Conservation (phyloP, 2,797 vertebrate genomes). For the Melanotaenia maccullochi region DNA sequence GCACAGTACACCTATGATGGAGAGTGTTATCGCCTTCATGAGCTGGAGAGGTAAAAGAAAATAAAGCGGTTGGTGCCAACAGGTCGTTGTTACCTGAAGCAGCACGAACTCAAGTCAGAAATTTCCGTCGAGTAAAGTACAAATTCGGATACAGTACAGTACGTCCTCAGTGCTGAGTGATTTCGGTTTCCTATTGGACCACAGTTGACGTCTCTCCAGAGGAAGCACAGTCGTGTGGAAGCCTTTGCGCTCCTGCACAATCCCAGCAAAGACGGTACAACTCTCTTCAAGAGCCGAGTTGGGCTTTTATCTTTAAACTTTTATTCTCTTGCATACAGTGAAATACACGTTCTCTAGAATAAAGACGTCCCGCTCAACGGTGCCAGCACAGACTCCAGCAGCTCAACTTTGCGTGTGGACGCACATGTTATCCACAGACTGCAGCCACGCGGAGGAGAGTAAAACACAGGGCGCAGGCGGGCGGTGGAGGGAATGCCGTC, state of each 20-base stretch:
- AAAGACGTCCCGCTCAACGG: conserved; percentile 7
- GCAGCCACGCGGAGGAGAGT: conserved; percentile 55
- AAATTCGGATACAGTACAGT: conserved; percentile 9
- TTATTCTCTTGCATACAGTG: background rate
- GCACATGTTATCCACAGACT: conserved; percentile 52
- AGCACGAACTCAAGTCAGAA: conserved; percentile 51
- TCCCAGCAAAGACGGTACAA: conserved; percentile 35
- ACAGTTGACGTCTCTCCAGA: conserved; percentile 20
- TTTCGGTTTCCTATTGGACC: conserved; percentile 11
- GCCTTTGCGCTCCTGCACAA: conserved; percentile 15
- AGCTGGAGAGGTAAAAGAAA: background rate
- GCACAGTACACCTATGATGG: background rate
- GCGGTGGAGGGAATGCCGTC: conserved; percentile 87
- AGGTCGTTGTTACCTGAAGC: conserved; percentile 69
- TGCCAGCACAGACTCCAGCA: conserved; percentile 28
- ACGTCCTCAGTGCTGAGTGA: conserved; percentile 28
- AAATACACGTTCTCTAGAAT: conserved; percentile 5
- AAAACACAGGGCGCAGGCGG: conserved; percentile 81
- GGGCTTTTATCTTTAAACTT: conserved; percentile 20
- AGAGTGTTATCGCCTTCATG: conserved; percentile 1
- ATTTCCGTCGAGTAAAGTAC: conserved; percentile 21
- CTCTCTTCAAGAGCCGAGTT: conserved; percentile 23
- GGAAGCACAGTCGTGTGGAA: conserved; percentile 15
- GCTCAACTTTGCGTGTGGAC: conserved; percentile 44
- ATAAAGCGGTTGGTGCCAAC: conserved; percentile 1